Evolutionary conservation across 2,113 vertebrate genomes (phyloP), one percentile per base, ranked within the genome.

Genomic region (Suncus etruscus): DNA sequence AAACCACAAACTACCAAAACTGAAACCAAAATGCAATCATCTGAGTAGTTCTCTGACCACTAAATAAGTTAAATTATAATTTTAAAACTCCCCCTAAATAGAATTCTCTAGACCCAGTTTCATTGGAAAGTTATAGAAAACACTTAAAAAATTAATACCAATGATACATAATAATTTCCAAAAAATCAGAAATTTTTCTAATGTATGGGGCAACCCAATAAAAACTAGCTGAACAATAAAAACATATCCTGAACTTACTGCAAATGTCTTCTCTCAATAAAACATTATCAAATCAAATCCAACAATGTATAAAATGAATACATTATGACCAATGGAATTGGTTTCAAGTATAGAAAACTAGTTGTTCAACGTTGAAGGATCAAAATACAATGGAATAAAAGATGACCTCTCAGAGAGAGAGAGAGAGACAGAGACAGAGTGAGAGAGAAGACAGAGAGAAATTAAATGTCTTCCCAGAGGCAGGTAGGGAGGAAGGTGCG

Each of bases 1-100:
- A 92, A 92, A 65, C 6, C 25, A 92, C 14, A 87, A 66, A 58
- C 70, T 83, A 31, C 32, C 31, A 77, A 87, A 87, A 70, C 25
- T 87, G 45, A 81, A 61, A 61, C 2, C 20, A 90, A 83, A 66
- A 86, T 39, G 32, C 77, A 25, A 74, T 75, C 69, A 77, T 77
- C 48, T 73, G 11, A 89, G 86, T 73, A 31, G 32, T 82, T 31
- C 61, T 48, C n/a, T 8, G 80, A 86, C 11, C 24, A 14, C 29
- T 45, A 86, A 76, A 76, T 18, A 58, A 83, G 78, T 27, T 89
- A 31, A 80, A 77, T 77, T 78, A 39, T 75, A 65, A 66, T 89
- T 85, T 89, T 63, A 63, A 88, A 77, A 91, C 27, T 68, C 47
- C 10, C 10, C 47, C 8, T 29, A n/a, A 78, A 83, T 32, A 69